Evolutionary conservation across 2,113 vertebrate genomes (phyloP), one percentile per base, ranked within the genome.

Genomic region (Setophaga kirtlandii): DNA sequence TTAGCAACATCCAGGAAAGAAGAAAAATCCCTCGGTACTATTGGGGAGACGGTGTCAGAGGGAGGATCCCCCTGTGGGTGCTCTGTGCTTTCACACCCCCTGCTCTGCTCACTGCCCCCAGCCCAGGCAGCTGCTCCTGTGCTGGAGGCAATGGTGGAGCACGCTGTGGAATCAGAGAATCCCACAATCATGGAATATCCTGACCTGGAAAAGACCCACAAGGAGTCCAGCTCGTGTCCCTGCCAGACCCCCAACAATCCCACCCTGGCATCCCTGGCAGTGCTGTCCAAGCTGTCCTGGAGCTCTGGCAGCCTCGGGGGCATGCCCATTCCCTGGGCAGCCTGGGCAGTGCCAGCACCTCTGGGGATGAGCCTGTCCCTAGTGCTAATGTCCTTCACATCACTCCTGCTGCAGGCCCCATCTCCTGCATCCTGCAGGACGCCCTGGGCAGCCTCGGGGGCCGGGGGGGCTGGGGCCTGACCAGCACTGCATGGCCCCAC

Each of bases 261-360:
- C 80, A n/a, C 8, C 30, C 56, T 37, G 68, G 8, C 12, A 52
- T 13, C 47, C 39, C 68, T 63, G 79, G 3, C 2, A 64, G 31
- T 1, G 0, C 0, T 39, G 78, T 1, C 9, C 79, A 3, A 69
- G 39, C 0, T 0, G 15, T 30, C 55, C 65, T 42, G 79, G 30
- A 70, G 79, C 65, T 82, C 44, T 50, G 65, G 41, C 31, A 55
- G 60, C 76, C 76, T 35, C 30, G 4, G 25, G 50, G n/a, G 41
- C 0, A 10, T 17, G 64, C 10, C 79, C 79, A 19, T 82, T 49
- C 30, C 64, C 53, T 41, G 78, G n/a, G 52, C 10, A 55, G 41
- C 41, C 78, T 39, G 64, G 53, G 53, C 65, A 83, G 65, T 60
- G 79, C 44, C 46, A n/a, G 33, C 53, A 41, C 14, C 42, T 24